A percentile compares a stretch with the other conserved stretches of the same genome.
Conservation (phyloP, 2,113 vertebrate species). For the Melanotaenia duboulayi region DNA sequence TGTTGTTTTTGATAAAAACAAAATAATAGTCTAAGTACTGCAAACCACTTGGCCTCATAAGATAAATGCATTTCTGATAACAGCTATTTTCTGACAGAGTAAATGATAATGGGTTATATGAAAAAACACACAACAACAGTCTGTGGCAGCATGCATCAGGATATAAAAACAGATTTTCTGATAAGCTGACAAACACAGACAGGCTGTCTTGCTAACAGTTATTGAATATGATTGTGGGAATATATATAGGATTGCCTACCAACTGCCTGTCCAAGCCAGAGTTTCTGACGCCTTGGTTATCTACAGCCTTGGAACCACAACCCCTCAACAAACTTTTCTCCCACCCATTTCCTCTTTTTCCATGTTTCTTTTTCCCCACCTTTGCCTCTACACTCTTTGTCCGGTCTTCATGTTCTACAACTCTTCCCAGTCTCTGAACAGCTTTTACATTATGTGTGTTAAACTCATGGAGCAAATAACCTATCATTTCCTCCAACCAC, state of each 20-base stretch:
- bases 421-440: background rate
- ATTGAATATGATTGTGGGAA: conserved; percentile 2
- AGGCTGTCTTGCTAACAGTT: conserved; percentile 34
- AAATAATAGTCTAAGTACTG: conserved; percentile 10
- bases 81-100: conserved; percentile 9
- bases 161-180: conserved; percentile 37
- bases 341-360: conserved; percentile 45
- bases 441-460: background rate
- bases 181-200: conserved; percentile 60
- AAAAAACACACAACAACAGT: conserved; percentile 17
- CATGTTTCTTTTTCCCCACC: conserved; percentile 14
- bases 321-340: conserved; percentile 20
- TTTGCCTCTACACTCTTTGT: conserved; percentile 21
- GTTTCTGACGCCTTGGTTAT: conserved; percentile 73
- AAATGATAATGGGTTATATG: conserved; percentile 9
- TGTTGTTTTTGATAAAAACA: conserved; percentile 32
- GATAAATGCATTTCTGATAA: conserved; percentile 16
- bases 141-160: conserved; percentile 30
- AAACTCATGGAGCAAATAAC: background rate
- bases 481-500: background rate
- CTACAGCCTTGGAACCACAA: conserved; percentile 53
- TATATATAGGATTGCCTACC: conserved; percentile 32
- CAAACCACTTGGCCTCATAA: conserved; percentile 5
- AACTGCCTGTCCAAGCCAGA: conserved; percentile 51
- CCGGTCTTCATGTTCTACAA: background rate